Evolutionary conservation across 2,888 invertebrate genomes (phyloP).

Genomic region (Trypoxylon attenuatum): DNA sequence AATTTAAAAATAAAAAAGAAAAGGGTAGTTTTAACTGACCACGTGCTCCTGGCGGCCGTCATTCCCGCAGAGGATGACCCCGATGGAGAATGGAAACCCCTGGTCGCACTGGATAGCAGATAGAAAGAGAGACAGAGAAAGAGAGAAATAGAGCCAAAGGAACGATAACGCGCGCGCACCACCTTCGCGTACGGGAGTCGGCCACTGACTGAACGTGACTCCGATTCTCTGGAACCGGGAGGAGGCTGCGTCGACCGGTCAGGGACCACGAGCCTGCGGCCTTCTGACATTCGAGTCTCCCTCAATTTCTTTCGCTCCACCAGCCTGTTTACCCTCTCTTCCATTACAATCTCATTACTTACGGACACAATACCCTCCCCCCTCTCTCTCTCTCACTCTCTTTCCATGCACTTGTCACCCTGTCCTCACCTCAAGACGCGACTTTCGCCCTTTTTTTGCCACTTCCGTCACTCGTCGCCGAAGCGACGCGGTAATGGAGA

Average conservation of each 20-base stretch:
- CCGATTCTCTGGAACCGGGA: slow-evolving; percentile 55
- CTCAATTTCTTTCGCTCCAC: slow-evolving; percentile 42
- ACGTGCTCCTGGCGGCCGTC: slow-evolving; percentile 62
- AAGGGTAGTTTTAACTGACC: slow-evolving; percentile 57
- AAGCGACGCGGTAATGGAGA: too few relatives aligned
- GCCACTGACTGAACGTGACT: slow-evolving; percentile 68
- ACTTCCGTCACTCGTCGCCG: too few relatives aligned
- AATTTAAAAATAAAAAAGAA: neutral
- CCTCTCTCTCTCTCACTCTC: neutral
- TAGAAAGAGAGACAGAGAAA: neutral
- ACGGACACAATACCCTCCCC: too few relatives aligned
- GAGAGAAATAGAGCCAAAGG: slow-evolving; percentile 22
- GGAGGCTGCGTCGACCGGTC: slow-evolving; percentile 64
- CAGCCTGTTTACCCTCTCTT: neutral
- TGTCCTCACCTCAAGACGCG: too few relatives aligned
- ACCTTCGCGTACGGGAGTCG: slow-evolving; percentile 69
- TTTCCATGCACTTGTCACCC: slow-evolving; percentile 9
- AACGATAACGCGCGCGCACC: slow-evolving; percentile 50
- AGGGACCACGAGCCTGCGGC: slow-evolving; percentile 58
- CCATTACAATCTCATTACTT: neutral
- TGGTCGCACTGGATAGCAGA: slow-evolving; percentile 28
- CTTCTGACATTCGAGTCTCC: slow-evolving; percentile 55
- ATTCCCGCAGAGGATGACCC: slow-evolving; percentile 53
- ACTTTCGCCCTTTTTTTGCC: too few relatives aligned
- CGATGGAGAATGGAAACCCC: slow-evolving; percentile 34